Evolutionary conservation across 2,113 vertebrate species (phyloP), one percentile per base, ranked within the genome.

Genomic region (Nicator chloris): DNA sequence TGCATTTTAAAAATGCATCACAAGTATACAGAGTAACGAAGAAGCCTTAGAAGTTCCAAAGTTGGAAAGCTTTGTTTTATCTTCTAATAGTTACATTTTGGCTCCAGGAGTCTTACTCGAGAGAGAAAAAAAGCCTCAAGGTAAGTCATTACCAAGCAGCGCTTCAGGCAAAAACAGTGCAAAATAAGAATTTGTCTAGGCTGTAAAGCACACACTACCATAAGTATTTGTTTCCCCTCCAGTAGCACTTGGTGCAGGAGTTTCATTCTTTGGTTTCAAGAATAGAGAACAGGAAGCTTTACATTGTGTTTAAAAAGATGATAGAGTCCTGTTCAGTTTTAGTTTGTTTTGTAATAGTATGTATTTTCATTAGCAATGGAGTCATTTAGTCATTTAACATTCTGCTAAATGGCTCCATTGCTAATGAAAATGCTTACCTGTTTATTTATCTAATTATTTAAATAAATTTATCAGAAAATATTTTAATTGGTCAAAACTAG

Each of bases 41-140:
- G 50, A 84, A 87, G 12, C 45, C 60, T 93, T 72, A 83, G 75
- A 94, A 93, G 78, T 95, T 89, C 22, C 31, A 45, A 76, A 82
- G 66, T 84, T 91, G 30, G 63, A 84, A 92, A 65, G 56, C 49
- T 75, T 94, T 95, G 70, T 91, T 96, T 92, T 91, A 57, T 96
- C 87, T 94, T 95, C 70, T 82, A 75, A 75, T 86, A 89, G 56
- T 79, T 93, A 75, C 16, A 70, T 90, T 96, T 94, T 78, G 89
- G 64, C 89, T 92, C 84, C 56, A 89, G 77, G 80, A 91, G 18
- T 64, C 80, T 86, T 84, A 56, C 80, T 82, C 84, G 44, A 63
- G 86, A 93, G 88, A 82, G 27, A 33, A 75, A 53, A 65, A 68
- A 78, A 83, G 39, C 90, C 91, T 88, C 23, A 59, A 94, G 86